Percentiles rank a stretch among this genome's conserved stretches.
Evolutionary conservation across 2,797 vertebrate genomes (phyloP).

Genomic region (Platalea minor): DNA sequence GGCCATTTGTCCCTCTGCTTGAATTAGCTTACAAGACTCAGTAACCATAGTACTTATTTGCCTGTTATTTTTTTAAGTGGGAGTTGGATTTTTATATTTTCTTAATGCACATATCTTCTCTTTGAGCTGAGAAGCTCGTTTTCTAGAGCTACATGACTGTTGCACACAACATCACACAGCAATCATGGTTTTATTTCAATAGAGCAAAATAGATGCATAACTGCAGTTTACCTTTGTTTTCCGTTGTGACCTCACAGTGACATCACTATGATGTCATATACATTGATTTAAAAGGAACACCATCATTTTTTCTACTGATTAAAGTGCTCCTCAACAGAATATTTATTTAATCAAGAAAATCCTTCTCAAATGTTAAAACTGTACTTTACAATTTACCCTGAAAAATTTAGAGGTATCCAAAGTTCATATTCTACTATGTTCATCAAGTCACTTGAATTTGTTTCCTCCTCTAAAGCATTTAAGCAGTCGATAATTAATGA

Average conservation of each 20-base stretch:
- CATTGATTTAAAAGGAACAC: neutral
- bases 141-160: neutral
- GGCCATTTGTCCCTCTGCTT: neutral
- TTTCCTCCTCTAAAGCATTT: neutral
- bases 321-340: neutral
- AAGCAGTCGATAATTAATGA: neutral
- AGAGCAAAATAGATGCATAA: neutral
- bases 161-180: neutral
- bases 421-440: neutral
- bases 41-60: neutral
- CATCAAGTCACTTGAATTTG: neutral
- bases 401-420: neutral
- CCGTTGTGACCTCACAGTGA: neutral
- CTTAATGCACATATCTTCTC: neutral
- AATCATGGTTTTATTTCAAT: neutral
- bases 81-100: neutral
- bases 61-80: neutral
- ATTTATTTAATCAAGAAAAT: neutral
- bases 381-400: neutral
- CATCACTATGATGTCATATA: neutral
- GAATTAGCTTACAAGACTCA: neutral
- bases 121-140: neutral
- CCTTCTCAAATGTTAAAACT: neutral
- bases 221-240: neutral
- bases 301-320: neutral